Base-by-base conservation (phyloP, 2,113 vertebrate genomes). In the Haemorhous mexicanus region DNA sequence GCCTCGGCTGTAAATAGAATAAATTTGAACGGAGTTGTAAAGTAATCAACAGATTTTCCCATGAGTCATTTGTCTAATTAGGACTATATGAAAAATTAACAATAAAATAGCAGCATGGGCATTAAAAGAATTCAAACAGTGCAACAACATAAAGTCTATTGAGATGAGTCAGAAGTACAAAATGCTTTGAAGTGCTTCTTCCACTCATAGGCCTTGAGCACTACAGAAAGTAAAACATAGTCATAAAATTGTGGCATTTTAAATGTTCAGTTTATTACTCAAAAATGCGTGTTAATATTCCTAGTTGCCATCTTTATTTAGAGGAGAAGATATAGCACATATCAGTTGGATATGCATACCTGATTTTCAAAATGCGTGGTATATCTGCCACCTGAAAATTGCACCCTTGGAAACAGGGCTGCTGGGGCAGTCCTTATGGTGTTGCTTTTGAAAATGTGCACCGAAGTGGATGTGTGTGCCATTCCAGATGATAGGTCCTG, bases 11-110 rank as follows among this genome's bases (percentile, higher is more conserved):
- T 94, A 94, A 87, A 77, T 35, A 81, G 53, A 89, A 68, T 46
- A 90, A 68, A 84, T 88, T 81, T 62, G 73, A 94, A 70, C 53
- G 24, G 46, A 90, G 47, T 72, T 77, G 64, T 61, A 32, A 88
- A 95, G 44, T 74, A 86, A 74, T 61, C 79, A 80, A 52, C 52
- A 89, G 52, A 86, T 90, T 90, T 93, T 92, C 73, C 76, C 67
- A 9, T 59, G 69, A 83, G 76, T 68, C 32, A 35, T 92, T 94
- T 68, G 44, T 44, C 73, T 78, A 61, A 84, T 87, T 92, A 75
- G 79, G 32, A 62, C 56, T 75, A 13, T 58, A 75, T 84, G 66
- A 89, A 84, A 96, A 95, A 93, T 72, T 61, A 75, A 52, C 33
- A 64, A 24, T 59, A 78, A 88, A 86, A 58, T 68, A 78, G 33